Base-by-base conservation (phyloP, 2,888 invertebrate genomes). In the Hofmannophila pseudospretella region DNA sequence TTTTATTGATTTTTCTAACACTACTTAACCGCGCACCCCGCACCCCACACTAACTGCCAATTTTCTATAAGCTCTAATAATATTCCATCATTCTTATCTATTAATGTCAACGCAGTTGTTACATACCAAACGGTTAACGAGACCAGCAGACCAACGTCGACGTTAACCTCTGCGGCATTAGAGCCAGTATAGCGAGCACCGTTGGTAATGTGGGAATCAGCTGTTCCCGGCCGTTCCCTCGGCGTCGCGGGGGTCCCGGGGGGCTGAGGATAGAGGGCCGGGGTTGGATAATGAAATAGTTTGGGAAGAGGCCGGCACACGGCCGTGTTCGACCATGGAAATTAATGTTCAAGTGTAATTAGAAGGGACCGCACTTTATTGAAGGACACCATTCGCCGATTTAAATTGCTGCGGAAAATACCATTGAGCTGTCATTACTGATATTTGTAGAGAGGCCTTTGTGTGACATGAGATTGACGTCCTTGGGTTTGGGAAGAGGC, bases 251-350 rank as follows among this genome's bases (percentile, higher is more conserved):
- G 23, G n/a, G 16, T 16, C 3, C 16, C 7, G 20, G 3, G 31
- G 2, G 9, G 31, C 19, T 16, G 19, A 19, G 9, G 16, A 9
- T n/a, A n/a, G 3, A 19, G 2, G 9, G 31, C 19, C 19, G 19
- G 9, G 9, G 16, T n/a, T 31, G 31, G 11, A 32, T 32, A 32
- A 32, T 32, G 19, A 22, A 32, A 32, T 32, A 22, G 32, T 32
- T 32, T 10, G 32, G 20, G n/a, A 32, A 19, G 9, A 10, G 19
- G 19, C 7, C 27, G 27, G 27, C 5, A 27, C 27, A 10, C 9
- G 7, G 27, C 3, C 27, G 11, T 4, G 27, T 10, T 10, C 8
- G 11, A 11, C 28, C 12, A 8, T 9, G 28, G 4, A 28, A 12
- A 28, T 28, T 28, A 7, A 8, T 7, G 23, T 23, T 23, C 2